Percentiles rank a stretch among this genome's conserved stretches.
Conservation (phyloP, 2,113 vertebrate species). For the Caretta caretta region DNA sequence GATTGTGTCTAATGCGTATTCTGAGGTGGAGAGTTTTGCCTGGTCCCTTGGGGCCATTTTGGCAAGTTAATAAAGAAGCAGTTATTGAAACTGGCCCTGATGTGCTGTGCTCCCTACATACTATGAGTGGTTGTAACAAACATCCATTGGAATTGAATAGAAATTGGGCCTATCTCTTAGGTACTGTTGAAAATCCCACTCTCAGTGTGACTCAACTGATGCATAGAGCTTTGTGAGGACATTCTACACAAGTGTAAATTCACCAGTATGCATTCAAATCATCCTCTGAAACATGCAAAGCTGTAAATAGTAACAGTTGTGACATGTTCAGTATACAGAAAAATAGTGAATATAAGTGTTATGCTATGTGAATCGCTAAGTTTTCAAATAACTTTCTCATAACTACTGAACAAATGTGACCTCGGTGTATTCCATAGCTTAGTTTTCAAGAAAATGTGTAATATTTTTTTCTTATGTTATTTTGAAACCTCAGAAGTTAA, state of each 20-base stretch:
- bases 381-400: conserved; percentile 23
- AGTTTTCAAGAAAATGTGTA: conserved; percentile 56
- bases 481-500: conserved; percentile 77
- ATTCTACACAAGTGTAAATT: background rate
- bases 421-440: background rate
- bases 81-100: too few relatives aligned
- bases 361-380: background rate
- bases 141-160: background rate
- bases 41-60: too few relatives aligned
- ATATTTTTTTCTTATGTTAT: conserved; percentile 53
- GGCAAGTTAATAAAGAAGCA: too few relatives aligned
- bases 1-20: too few relatives aligned
- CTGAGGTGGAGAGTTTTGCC: too few relatives aligned
- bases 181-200: background rate
- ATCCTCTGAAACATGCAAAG: background rate
- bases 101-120: background rate
- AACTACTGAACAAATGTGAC: conserved; percentile 2
- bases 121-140: background rate
- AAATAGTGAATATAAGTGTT: background rate
- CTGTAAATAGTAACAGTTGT: background rate
- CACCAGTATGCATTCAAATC: accelerated
- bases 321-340: background rate
- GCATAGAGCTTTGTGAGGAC: background rate
- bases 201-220: background rate
- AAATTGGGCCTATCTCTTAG: background rate